Percentiles rank a stretch among this genome's conserved stretches.
phyloP scores from a whole-genome alignment of 2,797 vertebrate species.

The Molothrus aeneus region DNA sequence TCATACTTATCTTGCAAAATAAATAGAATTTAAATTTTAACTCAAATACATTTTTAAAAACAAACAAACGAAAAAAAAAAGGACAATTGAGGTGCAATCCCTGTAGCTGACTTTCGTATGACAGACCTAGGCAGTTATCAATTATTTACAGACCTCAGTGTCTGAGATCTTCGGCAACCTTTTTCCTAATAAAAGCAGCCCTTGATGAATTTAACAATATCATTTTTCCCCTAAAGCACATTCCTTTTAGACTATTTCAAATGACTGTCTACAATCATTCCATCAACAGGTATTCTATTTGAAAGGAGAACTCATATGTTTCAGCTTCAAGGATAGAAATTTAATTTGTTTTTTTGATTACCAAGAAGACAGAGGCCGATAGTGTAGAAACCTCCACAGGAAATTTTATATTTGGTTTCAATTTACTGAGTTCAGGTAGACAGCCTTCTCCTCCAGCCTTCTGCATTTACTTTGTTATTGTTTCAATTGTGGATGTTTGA shows the following conservation, averaged over 20 bases:
- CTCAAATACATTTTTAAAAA: background rate
- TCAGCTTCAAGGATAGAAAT: background rate
- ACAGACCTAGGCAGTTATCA: background rate
- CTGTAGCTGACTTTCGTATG: background rate
- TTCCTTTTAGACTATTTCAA: background rate
- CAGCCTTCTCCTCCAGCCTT: background rate
- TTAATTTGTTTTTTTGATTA: constrained; percentile 15
- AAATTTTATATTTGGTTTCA: constrained; percentile 37
- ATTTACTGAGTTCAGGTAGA: background rate
- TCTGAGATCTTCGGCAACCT: background rate
- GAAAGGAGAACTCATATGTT: background rate
- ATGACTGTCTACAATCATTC: background rate
- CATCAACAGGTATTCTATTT: background rate
- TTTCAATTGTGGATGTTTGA: background rate
- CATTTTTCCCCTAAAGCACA: background rate
- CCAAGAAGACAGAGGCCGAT: background rate
- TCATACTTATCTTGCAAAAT: background rate
- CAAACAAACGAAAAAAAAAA: background rate
- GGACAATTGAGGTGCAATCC: background rate
- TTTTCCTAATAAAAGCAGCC: background rate
- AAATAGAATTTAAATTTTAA: background rate
- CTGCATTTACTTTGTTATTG: background rate
- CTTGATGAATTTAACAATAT: background rate
- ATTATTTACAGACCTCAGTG: background rate
- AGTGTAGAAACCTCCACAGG: background rate